A percentile compares a stretch with the other conserved stretches of the same genome.
phyloP scores from a whole-genome alignment of 2,113 vertebrate species.

The Pedionomus torquatus region DNA sequence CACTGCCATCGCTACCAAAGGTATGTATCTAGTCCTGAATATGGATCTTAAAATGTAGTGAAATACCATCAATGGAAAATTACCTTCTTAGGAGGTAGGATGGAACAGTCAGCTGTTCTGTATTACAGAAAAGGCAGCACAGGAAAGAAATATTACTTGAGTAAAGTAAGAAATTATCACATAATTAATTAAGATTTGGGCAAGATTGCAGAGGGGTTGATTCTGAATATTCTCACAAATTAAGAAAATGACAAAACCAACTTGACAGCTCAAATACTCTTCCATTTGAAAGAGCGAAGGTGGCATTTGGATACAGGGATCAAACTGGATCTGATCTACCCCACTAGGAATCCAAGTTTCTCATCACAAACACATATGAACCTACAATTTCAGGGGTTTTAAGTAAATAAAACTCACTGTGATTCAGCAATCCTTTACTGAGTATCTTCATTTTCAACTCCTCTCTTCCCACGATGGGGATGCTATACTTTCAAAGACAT shows the following conservation, averaged over 20 bases:
- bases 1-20: neutral
- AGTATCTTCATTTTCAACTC: neutral
- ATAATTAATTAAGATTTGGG: neutral
- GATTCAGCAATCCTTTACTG: neutral
- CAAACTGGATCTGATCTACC: neutral
- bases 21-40: neutral
- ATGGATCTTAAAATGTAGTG: neutral
- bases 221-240: neutral
- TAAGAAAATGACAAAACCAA: neutral
- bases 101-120: too few species aligned
- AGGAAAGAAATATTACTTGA: neutral
- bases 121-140: neutral
- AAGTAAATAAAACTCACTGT: neutral
- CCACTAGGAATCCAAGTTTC: neutral
- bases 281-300: neutral
- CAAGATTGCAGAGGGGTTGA: neutral
- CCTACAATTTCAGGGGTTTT: neutral
- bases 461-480: neutral
- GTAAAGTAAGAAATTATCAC: neutral
- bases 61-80: neutral
- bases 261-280: neutral
- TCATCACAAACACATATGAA: neutral
- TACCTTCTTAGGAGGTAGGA: neutral
- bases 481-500: neutral
- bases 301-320: neutral